Evolutionary conservation across 2,797 vertebrate species (phyloP).

Genomic region (Pipistrellus kuhlii): DNA sequence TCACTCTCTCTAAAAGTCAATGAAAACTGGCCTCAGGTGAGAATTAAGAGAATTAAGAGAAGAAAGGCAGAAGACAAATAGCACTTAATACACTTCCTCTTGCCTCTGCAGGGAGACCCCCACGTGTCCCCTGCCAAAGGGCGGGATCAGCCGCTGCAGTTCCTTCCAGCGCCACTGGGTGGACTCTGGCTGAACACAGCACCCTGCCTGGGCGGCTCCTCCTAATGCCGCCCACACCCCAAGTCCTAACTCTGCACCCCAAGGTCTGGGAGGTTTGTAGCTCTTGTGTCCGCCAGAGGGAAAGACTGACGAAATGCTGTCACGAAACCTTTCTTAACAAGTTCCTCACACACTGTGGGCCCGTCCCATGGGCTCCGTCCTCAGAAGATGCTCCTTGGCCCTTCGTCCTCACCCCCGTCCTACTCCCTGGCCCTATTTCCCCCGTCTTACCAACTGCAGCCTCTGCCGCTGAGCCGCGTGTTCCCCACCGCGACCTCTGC

Average conservation of each 20-base stretch:
- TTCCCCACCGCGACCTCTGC: neutral
- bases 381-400: neutral
- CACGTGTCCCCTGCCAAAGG: neutral
- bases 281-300: conserved; percentile 10
- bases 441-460: neutral
- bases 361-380: neutral
- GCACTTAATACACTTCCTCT: neutral
- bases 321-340: conserved; percentile 3
- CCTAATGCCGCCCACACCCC: neutral
- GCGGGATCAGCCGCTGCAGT: neutral
- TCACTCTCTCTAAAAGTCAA: neutral
- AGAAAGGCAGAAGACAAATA: neutral
- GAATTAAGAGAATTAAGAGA: neutral
- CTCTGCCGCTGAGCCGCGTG: neutral
- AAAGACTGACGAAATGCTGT: neutral
- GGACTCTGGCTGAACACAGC: neutral
- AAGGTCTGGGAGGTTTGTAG: neutral
- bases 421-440: neutral
- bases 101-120: neutral
- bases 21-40: neutral
- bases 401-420: neutral
- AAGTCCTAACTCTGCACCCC: neutral
- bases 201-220: neutral
- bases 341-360: neutral
- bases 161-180: neutral